Conservation (phyloP, 2,113 vertebrate species). For the Hucho hucho region DNA sequence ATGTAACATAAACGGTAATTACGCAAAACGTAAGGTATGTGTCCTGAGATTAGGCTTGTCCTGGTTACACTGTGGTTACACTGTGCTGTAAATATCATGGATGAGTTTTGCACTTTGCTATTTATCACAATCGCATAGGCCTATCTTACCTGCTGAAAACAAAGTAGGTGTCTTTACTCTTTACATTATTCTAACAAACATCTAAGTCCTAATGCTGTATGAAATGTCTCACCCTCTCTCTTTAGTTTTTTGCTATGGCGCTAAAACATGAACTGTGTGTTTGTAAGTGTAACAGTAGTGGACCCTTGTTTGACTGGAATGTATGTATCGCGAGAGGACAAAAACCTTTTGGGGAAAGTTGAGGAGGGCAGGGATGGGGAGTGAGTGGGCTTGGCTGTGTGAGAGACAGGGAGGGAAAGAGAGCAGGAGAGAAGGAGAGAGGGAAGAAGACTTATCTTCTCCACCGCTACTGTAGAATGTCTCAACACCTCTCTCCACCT, state of each 20-base stretch:
- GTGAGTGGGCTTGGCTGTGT: conserved; percentile 46
- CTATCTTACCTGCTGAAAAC: background rate
- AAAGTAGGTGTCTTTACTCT: background rate
- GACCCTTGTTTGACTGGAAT: conserved; percentile 36
- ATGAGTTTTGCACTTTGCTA: too few relatives aligned
- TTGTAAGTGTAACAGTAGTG: background rate
- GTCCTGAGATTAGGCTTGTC: too few relatives aligned
- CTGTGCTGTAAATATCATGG: too few relatives aligned
- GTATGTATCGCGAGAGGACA: conserved; percentile 71
- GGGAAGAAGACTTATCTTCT: conserved; percentile 31
- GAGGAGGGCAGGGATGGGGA: conserved; percentile 65
- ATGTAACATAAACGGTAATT: too few relatives aligned
- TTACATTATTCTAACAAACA: background rate
- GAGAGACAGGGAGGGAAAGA: conserved; percentile 43
- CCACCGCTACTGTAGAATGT: conserved; percentile 67
- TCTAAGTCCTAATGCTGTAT: background rate
- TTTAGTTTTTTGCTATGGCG: too few relatives aligned
- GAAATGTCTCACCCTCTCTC: too few relatives aligned
- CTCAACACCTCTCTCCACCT: conserved; percentile 56
- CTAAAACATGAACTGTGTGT: background rate
- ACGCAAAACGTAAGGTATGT: too few relatives aligned
- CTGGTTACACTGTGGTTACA: too few relatives aligned
- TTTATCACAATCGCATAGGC: background rate
- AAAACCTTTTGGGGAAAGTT: conserved; percentile 54
- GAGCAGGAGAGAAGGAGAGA: conserved; percentile 34